Base-by-base conservation (phyloP, 2,888 invertebrate species). In the Hirtodrosophila confusa region DNA sequence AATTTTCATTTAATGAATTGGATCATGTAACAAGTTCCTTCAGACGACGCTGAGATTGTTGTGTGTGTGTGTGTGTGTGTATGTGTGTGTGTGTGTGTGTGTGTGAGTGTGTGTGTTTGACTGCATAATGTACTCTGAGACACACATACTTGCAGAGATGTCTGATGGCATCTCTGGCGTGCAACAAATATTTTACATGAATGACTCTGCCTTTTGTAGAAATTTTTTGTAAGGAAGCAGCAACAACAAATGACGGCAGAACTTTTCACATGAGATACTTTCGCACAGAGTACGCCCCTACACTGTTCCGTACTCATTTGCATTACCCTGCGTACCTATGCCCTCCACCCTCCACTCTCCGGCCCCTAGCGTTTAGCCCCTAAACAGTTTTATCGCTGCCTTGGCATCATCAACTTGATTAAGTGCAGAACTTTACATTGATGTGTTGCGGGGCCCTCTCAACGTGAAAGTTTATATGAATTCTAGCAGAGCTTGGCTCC, bases 1-100 rank as follows among this genome's bases (percentile, higher is more conserved):
- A 78, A 87, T 87, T 85, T 84, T 63, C 69, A 57, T 73, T 67
- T 87, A 87, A 82, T 87, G 86, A 82, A 82, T 85, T 87, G 75
- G 78, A 87, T 82, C 64, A 78, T 58, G 60, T 56, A 51, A 55
- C 51, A 61, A 56, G 55, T 60, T 72, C 7, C 49, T 54, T 47
- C 45, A 51, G 37, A 41, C 36, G 35, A 29, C 23, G 10, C 4
- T 31, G 7, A 31, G n/a, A 35, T 27, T 27, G 27, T 17, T 17
- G 17, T 17, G 44, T 40, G 43, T 51, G 33, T 17, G 44, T 24
- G 23, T 63, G 36, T 47, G 9, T 54, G 24, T 33, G 53, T 55
- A 41, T 56, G 35, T 53, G 43, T 51, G 29, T 17, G 40, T 33
- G n/a, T 9, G 9, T 27, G 17, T 68, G 33, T 50, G 11, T 51